These are phyloP conservation scores for Anorthoa munda DNA, from an alignment of 2,888 invertebrate species.

Conservation along the genomic window DNA sequence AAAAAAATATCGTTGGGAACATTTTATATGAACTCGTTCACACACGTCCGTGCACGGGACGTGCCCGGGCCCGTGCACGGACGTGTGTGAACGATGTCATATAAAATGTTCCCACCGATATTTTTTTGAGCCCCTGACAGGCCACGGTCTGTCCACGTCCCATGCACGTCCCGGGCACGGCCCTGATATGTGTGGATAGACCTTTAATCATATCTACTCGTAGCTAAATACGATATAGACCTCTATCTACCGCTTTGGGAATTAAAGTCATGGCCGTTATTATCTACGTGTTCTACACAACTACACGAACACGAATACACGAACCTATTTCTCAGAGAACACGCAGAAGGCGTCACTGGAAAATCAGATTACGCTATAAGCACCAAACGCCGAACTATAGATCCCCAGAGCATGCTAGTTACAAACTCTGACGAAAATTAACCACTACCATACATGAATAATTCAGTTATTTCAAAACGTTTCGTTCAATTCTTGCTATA, in stretches of 20 bases:
- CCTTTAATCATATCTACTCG: too few species aligned
- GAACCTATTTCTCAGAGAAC: conserved; percentile 1
- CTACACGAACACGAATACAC: not conserved
- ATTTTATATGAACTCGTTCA: too few species aligned
- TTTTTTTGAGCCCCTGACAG: too few species aligned
- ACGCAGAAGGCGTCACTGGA: conserved; percentile 21
- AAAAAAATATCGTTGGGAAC: too few species aligned
- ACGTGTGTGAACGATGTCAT: too few species aligned
- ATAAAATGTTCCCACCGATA: too few species aligned
- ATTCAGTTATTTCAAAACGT: conserved; percentile 61
- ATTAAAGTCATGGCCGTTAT: not conserved
- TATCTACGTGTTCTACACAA: not conserved
- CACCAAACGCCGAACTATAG: conserved; percentile 46
- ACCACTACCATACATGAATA: conserved; percentile 62
- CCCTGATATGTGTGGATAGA: too few species aligned
- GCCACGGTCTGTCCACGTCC: too few species aligned
- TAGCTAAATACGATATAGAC: too few species aligned
- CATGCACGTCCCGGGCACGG: too few species aligned
- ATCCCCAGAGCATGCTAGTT: conserved; percentile 61
- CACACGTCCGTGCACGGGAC: too few species aligned
- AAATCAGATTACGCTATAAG: conserved; percentile 53
- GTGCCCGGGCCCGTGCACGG: too few species aligned
- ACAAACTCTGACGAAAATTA: conserved; percentile 66
- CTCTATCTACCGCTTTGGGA: not conserved
- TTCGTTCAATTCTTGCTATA: conserved; percentile 56